Evolutionary conservation across 1,140 invertebrate genomes (phyloP), one percentile per base, ranked within the genome.

Genomic region (Anoplolepis gracilipes): DNA sequence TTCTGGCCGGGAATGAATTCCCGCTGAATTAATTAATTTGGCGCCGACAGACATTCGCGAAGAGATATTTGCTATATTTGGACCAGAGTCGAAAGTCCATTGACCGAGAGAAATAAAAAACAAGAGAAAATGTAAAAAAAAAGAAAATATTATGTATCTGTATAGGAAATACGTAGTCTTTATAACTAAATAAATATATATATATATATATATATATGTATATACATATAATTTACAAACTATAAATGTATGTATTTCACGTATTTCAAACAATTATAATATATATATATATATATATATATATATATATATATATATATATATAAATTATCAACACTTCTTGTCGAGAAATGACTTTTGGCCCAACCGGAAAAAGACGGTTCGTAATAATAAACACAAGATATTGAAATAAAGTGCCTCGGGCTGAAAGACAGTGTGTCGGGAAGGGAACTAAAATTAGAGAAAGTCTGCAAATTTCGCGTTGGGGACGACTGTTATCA

Each of bases 21-120:
- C 22, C 70, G 22, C 13, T 28, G 70, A 59, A 57, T 75, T 75
- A 73, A 73, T 73, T 73, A 75, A 75, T 75, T 36, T 22, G 13
- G 53, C 53, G 49, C 49, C 49, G 49, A 22, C 0, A 19, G 13
- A 49, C 46, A 49, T 19, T 49, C 65, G 67, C 7, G 19, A n/a
- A 19, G 19, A 57, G 57, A 76, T 55, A 28, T 39, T 62, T 11
- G 49, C 30, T 61, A 61, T 61, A 36, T 76, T 42, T 33, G 53
- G 57, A 39, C n/a, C 36, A 13, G 22, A 36, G 49, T n/a, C 33
- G 13, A 57, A 59, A 16, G n/a, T 36, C 62, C 57, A 46, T 19
- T 42, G 73, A 55, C 69, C 36, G n/a, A 2, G 33, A 11, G 22
- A 57, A 0, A 11, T 28, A n/a, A 76, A 25, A 39, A 42, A n/a